Evolutionary conservation across 1,140 invertebrate species (phyloP).

Genomic region (Pseudomyrmex concolor): DNA sequence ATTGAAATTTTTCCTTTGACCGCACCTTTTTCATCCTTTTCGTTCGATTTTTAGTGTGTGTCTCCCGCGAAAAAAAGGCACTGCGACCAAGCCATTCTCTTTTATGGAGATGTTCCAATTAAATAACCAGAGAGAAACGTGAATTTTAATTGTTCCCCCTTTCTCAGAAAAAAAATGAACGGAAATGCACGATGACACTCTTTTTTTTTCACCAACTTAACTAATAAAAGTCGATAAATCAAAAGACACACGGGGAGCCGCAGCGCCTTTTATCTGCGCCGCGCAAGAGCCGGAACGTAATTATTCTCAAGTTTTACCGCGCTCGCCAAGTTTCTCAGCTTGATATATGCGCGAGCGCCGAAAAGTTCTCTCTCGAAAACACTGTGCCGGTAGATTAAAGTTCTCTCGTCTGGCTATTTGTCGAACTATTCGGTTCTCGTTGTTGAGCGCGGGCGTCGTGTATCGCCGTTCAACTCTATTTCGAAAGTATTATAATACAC

Average conservation of each 20-base stretch:
- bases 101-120: neutral
- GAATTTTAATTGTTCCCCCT: constrained; percentile 18
- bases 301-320: constrained; percentile 65
- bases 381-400: constrained; percentile 35
- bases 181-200: neutral
- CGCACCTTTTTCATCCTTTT: neutral
- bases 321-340: constrained; percentile 49
- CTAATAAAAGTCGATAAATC: constrained; percentile 62
- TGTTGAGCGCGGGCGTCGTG: constrained; percentile 13
- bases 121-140: neutral
- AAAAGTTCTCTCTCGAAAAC: constrained; percentile 32
- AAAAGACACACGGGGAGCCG: constrained; percentile 32
- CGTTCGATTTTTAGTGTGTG: neutral
- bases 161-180: constrained; percentile 7
- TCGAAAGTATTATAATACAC: neutral
- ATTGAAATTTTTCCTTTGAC: constrained; percentile 51
- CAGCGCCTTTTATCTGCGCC: constrained; percentile 64
- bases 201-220: constrained; percentile 45
- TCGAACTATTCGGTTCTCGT: constrained; percentile 7
- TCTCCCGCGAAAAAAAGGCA: neutral
- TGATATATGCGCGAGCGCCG: constrained; percentile 61
- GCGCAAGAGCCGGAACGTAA: constrained; percentile 65
- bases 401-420: constrained; percentile 42
- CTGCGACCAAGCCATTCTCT: too few relatives aligned
- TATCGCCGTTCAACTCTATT: neutral